Evolutionary conservation across 1,140 invertebrate genomes (phyloP), one percentile per base, ranked within the genome.

Genomic region (Brachionus paranguensis): DNA sequence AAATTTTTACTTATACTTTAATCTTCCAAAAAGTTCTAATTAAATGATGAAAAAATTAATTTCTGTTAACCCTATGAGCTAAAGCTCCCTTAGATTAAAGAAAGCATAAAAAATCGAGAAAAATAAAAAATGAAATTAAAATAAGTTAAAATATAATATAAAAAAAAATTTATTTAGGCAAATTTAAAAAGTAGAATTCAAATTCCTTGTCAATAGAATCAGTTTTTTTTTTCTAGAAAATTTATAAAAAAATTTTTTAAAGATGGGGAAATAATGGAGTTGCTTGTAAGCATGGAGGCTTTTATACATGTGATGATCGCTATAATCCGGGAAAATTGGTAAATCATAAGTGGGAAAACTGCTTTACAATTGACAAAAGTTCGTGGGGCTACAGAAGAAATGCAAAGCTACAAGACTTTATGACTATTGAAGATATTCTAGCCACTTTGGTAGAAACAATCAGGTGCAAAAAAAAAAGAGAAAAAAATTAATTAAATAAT

Each of bases 281-380:
- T 1, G 37, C 78, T 68, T 97, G 96, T 85, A 91, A 93, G 86
- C 96, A 98, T 90, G 96, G 96, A 27, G 95, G 93, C 85, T 95
- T 94, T 88, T 94, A 93, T 84, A 96, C 90, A n/a, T 92, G 90
- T 85, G 87, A 91, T 14, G 96, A 98, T 89, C 91, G 94, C 86
- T 97, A 93, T 88, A 95, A 95, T 90, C 95, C 95, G 86, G 90
- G 89, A 87, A 78, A 87, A 3, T 84, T 90, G 12, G 84, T 89
- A 68, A 86, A 86, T 74, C 86, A 87, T 53, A 91, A 91, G 84
- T 91, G 90, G 90, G 90, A 91, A 85, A 91, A 90, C 85, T 89
- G 89, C 85, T 95, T 98, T 91, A 96, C 95, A 0, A 89, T 99
- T 55, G 96, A 98, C 87, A 92, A 91, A 85, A 87, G 90, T 14